Base-by-base conservation (phyloP, 37 sponge, comb jelly and placozoan genomes). In the Mnemiopsis leidyi region DNA sequence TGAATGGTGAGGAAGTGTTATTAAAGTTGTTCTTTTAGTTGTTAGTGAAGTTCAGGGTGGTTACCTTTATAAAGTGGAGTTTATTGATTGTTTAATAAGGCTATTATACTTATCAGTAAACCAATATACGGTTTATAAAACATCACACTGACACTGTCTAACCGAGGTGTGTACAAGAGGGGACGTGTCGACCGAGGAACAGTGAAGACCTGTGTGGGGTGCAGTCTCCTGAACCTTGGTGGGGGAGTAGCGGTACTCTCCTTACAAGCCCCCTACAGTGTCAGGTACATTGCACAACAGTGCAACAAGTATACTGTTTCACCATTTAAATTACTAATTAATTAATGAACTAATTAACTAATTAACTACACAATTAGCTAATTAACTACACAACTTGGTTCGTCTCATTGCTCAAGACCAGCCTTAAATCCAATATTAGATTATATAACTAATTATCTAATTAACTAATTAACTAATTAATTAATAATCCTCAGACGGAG, bases 1-100 rank as follows among this genome's bases (percentile, higher is more conserved):
- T 39, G 90, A 85, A 25, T 85, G 90, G 90, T 85, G 30, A 5
- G 61, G n/a, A n/a, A n/a, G n/a, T n/a, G n/a, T n/a, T n/a, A n/a
- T n/a, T n/a, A n/a, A n/a, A n/a, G n/a, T n/a, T n/a, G n/a, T n/a
- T n/a, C n/a, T n/a, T n/a, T n/a, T n/a, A n/a, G n/a, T n/a, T n/a
- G n/a, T n/a, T n/a, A n/a, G n/a, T n/a, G n/a, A n/a, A n/a, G n/a
- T n/a, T n/a, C n/a, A n/a, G n/a, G n/a, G n/a, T n/a, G n/a, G n/a
- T n/a, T n/a, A n/a, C n/a, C n/a, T n/a, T n/a, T n/a, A n/a, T n/a
- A n/a, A n/a, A n/a, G n/a, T n/a, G n/a, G n/a, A n/a, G n/a, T n/a
- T n/a, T n/a, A n/a, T n/a, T n/a, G n/a, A n/a, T n/a, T n/a, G n/a
- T n/a, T n/a, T n/a, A n/a, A n/a, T n/a, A n/a, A n/a, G n/a, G n/a